These are phyloP conservation scores for Thera britannica DNA, from an alignment of 2,888 invertebrate species.

Conservation along the genomic window DNA sequence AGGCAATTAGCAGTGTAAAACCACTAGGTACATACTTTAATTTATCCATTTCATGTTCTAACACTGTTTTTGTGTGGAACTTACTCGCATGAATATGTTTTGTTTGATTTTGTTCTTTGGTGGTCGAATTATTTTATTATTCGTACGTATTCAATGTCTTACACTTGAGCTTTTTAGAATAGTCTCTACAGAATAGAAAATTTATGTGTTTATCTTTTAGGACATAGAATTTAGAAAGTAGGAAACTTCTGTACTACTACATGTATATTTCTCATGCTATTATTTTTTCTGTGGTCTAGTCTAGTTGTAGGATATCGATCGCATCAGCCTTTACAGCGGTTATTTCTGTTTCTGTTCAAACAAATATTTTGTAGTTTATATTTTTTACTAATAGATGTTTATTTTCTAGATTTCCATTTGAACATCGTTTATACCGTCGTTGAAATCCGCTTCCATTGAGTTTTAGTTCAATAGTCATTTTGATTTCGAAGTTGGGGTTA, in stretches of 20 bases:
- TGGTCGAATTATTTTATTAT: neutral
- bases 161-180: neutral
- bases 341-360: no score
- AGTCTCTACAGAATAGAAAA: neutral
- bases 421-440: no score
- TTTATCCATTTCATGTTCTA: constrained; percentile 33
- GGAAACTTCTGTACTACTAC: neutral
- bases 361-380: no score
- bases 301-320: neutral
- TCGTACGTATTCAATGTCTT: neutral
- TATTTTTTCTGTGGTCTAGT: neutral
- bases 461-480: no score
- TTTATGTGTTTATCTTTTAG: neutral
- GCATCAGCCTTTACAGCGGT: no score
- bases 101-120: constrained; percentile 15
- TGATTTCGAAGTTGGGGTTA: neutral
- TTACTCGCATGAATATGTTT: constrained; percentile 38
- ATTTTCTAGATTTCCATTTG: no score
- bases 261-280: no score
- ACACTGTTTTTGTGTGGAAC: constrained; percentile 33
- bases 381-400: no score
- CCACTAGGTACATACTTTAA: neutral
- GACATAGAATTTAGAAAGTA: neutral
- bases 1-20: neutral
- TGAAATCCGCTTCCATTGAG: no score